Percentiles rank a stretch among this genome's conserved stretches.
Conservation (phyloP, 2,797 vertebrate species). For the Acipenser ruthenus region DNA sequence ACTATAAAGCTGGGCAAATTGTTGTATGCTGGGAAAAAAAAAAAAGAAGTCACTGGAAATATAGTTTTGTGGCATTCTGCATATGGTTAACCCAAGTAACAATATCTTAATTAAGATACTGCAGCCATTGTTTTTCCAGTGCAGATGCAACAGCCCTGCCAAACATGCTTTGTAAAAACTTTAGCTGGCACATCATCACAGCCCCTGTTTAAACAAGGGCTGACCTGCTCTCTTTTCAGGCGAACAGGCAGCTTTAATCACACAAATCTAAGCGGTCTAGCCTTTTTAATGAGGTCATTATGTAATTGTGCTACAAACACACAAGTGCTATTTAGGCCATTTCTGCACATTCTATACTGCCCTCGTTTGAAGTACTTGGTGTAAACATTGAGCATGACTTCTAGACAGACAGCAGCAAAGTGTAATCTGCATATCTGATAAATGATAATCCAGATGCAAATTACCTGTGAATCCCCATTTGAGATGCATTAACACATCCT, state of each 20-base stretch:
- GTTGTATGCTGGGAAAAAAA: conserved; percentile 64
- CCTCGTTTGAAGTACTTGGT: conserved; percentile 16
- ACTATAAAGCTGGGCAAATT: conserved; percentile 88
- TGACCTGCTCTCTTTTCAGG: conserved; percentile 11
- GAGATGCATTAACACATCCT: conserved; percentile 14
- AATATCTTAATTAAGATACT: too few species aligned
- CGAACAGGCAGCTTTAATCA: not conserved
- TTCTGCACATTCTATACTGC: conserved; percentile 9
- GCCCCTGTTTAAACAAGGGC: conserved; percentile 18
- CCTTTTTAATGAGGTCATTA: conserved; percentile 15
- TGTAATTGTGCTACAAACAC: conserved; percentile 13
- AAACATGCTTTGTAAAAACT: conserved; percentile 27
- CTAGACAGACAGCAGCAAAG: conserved; percentile 17
- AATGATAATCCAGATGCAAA: conserved; percentile 7
- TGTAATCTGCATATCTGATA: conserved; percentile 1
- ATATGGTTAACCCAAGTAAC: too few species aligned
- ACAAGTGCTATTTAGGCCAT: conserved; percentile 12
- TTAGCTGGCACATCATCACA: conserved; percentile 21
- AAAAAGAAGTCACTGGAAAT: too few species aligned
- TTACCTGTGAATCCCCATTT: conserved; percentile 10
- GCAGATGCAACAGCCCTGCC: conserved; percentile 9
- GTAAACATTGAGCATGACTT: conserved; percentile 12
- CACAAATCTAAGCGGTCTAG: not conserved
- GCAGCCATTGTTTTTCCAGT: conserved; percentile 4
- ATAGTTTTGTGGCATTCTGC: too few species aligned